A percentile compares a stretch with the other conserved stretches of the same genome.
Evolutionary conservation across 1,140 invertebrate species (phyloP).

Genomic region (Cheumatopsyche charites): DNA sequence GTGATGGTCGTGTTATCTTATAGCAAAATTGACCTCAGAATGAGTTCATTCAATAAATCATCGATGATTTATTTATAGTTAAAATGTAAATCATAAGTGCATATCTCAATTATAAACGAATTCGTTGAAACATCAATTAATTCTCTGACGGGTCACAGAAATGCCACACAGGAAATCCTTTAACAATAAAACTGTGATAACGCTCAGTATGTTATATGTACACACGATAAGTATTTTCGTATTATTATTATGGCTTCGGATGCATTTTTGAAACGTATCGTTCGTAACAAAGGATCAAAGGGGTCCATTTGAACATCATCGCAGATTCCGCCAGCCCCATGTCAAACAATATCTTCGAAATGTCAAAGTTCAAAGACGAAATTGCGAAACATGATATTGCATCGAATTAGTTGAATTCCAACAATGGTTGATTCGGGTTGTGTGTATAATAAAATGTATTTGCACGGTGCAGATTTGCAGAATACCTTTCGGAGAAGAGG

Average conservation of each 20-base stretch:
- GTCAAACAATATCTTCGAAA: neutral
- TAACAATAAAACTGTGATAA: conserved; percentile 21
- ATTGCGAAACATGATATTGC: conserved; percentile 16
- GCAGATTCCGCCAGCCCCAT: neutral
- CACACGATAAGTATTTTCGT: neutral
- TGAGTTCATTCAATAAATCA: conserved; percentile 4
- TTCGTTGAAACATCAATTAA: conserved; percentile 4
- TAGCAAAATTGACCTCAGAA: neutral
- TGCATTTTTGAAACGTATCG: neutral
- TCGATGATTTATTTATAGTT: neutral
- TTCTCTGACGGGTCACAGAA: conserved; percentile 9
- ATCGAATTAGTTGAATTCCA: conserved; percentile 15
- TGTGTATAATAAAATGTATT: too few relatives aligned
- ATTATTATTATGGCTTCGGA: too few relatives aligned
- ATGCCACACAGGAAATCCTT: conserved; percentile 21
- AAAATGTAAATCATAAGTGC: too few relatives aligned
- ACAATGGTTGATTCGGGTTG: conserved; percentile 4
- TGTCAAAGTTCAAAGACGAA: neutral
- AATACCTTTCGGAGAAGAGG: neutral
- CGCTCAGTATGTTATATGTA: neutral
- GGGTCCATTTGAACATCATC: neutral
- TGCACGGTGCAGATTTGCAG: neutral
- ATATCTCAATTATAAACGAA: neutral
- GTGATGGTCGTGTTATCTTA: neutral
- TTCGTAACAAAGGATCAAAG: conserved; percentile 1